phyloP scores from a whole-genome alignment of 1,140 invertebrate genomes.

The Metaphire vulgaris region DNA sequence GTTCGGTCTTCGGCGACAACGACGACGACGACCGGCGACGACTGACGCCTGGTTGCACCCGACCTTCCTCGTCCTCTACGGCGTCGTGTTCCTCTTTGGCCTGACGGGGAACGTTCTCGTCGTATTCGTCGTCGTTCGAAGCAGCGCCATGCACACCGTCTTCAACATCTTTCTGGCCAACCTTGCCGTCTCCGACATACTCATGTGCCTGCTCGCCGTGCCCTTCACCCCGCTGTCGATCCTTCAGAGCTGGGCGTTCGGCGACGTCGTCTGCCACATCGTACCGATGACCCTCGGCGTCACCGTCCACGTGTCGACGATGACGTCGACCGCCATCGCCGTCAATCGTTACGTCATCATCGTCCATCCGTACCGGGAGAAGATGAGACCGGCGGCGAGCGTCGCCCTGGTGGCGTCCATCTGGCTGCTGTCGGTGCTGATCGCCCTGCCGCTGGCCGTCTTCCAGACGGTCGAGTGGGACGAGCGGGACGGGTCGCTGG shows the following conservation, averaged over 20 bases:
- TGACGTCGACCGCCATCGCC: constrained; percentile 92
- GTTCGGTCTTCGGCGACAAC: not conserved
- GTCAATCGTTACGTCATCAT: constrained; percentile 95
- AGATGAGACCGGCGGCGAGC: constrained; percentile 51
- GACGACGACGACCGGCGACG: not conserved
- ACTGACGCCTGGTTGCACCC: not conserved
- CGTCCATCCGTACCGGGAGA: constrained; percentile 73
- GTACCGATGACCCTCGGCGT: constrained; percentile 75
- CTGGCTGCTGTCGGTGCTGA: constrained; percentile 77
- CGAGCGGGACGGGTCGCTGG: constrained; percentile 32
- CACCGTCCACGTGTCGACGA: constrained; percentile 84
- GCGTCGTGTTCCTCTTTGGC: constrained; percentile 77
- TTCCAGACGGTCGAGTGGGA: constrained; percentile 34
- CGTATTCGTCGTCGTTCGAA: constrained; percentile 72
- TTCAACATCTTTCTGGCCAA: constrained; percentile 97
- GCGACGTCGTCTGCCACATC: constrained; percentile 75
- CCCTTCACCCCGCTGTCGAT: constrained; percentile 69
- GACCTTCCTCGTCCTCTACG: constrained; percentile 74
- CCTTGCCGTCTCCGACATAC: constrained; percentile 84
- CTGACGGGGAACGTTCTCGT: constrained; percentile 88
- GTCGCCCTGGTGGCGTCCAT: constrained; percentile 76
- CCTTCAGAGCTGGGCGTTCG: constrained; percentile 79
- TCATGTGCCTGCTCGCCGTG: constrained; percentile 84
- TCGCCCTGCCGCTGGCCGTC: constrained; percentile 66
- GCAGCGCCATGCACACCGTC: constrained; percentile 91